Base-by-base conservation (phyloP, 2,888 invertebrate genomes). In the Suillia variegata region DNA sequence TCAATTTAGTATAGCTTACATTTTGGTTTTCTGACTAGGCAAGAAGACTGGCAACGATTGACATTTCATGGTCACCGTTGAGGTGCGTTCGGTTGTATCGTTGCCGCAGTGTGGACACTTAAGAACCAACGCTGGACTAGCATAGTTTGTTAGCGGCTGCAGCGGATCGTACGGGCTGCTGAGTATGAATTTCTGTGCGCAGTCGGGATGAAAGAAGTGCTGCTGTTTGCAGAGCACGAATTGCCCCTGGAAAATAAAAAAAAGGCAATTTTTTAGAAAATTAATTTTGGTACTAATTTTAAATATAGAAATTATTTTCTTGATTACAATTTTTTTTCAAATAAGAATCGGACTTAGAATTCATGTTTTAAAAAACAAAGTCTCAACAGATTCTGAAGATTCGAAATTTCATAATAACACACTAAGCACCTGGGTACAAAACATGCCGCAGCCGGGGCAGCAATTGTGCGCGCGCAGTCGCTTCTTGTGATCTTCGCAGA, bases 391-490 rank as follows among this genome's bases (percentile, higher is more conserved):
- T n/a, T n/a, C n/a, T n/a, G n/a, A n/a, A n/a, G n/a, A n/a, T n/a
- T n/a, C 15, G 38, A 4, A 38, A n/a, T 10, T 13, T 10, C 38
- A 62, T 65, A 67, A n/a, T n/a, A n/a, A n/a, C n/a, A n/a, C n/a
- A n/a, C n/a, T n/a, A n/a, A n/a, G n/a, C 71, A 91, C 92, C 87
- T 94, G 93, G 5, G 94, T 90, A 78, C 96, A 96, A 80, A 94
- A 96, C 54, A 93, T 83, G 5, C 96, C 93, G 82, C 96, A 96
- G 1, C 90, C 89, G 0, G 95, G 92, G 76, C 96, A 96, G 79
- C 94, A 94, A 80, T 94, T 93, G 81, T 96, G 96, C 34, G 87
- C 82, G 13, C 87, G 82, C 61, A 96, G 83, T 61, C 94, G 87
- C 69, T 89, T 87, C 61, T 87, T 85, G 80, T 96, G 96, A 70